Conservation (phyloP, 2,113 vertebrate species). For the Sitta europaea region DNA sequence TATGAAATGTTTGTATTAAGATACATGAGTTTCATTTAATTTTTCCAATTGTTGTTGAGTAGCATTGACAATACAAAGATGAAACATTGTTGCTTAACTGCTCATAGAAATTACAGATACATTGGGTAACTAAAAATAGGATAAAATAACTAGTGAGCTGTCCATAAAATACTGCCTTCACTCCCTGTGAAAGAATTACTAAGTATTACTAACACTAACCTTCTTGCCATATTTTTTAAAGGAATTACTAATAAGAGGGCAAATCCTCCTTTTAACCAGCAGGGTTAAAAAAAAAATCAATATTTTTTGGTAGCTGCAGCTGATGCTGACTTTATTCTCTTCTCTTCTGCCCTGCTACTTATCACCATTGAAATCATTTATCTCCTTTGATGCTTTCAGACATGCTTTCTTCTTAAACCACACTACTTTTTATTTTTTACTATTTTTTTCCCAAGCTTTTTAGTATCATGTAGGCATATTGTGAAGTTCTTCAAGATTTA, state of each 20-base stretch:
- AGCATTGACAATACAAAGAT: not conserved
- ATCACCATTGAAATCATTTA: not conserved
- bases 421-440: too few species aligned
- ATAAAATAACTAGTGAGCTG: not conserved
- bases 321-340: not conserved
- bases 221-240: not conserved
- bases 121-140: not conserved
- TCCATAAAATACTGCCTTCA: not conserved
- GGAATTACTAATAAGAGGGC: not conserved
- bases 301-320: not conserved
- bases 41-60: not conserved
- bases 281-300: fast-evolving
- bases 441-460: not conserved
- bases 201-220: not conserved
- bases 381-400: not conserved
- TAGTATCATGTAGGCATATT: not conserved
- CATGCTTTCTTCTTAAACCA: not conserved
- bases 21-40: not conserved
- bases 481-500: not conserved
- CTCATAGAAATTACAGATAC: not conserved
- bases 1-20: not conserved
- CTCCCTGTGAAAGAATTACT: not conserved
- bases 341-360: fast-evolving
- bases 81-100: not conserved
- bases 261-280: not conserved